Evolutionary conservation across 2,113 vertebrate species (phyloP), one percentile per base, ranked within the genome.

Genomic region (Istiophorus platypterus): DNA sequence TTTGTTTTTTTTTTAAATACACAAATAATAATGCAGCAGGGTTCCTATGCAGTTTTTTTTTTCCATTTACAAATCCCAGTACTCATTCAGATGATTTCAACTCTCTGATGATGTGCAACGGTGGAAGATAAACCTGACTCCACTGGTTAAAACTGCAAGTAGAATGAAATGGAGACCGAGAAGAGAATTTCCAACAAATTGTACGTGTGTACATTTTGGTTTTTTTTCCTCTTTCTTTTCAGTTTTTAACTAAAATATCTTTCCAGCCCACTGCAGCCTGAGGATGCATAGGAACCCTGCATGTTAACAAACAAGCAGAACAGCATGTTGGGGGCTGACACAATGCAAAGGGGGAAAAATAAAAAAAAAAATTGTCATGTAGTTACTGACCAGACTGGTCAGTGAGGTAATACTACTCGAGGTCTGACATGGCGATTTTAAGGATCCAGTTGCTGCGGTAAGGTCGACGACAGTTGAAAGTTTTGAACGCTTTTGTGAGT

Each of bases 391-490:
- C 56, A 39, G 52, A 64, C 54, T 37, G 52, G 78, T 79, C 81
- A 77, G 66, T 81, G 88, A 90, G 91, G 86, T 89, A 89, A 91
- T 65, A 84, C 85, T 82, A 85, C 72, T 49, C 75, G 88, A 88
- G 90, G 88, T 89, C 79, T 78, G 89, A 85, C 71, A 68, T n/a
- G 72, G 72, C 29, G 39, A n/a, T 34, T 78, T 80, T 10, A 66
- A 70, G 75, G 82, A 61, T 90, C 84, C 91, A 90, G 89, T 81
- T 71, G 81, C 62, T 71, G 81, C 62, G 71, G 57, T 52, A 41
- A 71, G 11, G 49, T 66, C 67, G 73, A 58, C 88, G 70, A 88
- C 79, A 57, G 68, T 73, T 78, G 72, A n/a, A n/a, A 37, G 29
- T 26, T 58, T 66, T 73, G 47, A 78, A 75, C 22, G 45, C 54